phyloP scores from a whole-genome alignment of 1,140 invertebrate species.

The Trichonephila clavipes region DNA sequence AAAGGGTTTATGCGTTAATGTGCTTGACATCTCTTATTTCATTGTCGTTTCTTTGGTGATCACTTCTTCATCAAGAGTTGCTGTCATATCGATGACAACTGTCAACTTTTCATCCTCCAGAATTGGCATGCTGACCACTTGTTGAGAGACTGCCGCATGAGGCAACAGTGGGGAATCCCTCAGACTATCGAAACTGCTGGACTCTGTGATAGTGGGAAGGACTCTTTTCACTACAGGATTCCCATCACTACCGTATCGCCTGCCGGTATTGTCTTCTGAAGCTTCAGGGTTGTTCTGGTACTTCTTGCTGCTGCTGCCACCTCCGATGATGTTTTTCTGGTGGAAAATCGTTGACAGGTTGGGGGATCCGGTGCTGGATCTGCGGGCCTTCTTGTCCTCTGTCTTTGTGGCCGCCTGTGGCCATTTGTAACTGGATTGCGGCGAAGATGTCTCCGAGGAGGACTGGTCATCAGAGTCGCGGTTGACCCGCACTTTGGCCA shows the following conservation, averaged over 20 bases:
- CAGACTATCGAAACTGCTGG: constrained; percentile 68
- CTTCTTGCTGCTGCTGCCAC: not conserved
- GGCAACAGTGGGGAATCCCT: constrained; percentile 43
- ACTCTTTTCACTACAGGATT: constrained; percentile 33
- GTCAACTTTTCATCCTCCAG: not conserved
- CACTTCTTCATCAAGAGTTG: not conserved
- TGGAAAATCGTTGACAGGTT: constrained; percentile 18
- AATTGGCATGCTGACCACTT: constrained; percentile 2
- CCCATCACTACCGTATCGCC: constrained; percentile 55
- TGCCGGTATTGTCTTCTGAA: not conserved
- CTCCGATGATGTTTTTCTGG: not conserved
- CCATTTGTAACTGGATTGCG: constrained; percentile 27
- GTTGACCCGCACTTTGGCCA: constrained; percentile 66
- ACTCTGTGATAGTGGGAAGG: constrained; percentile 72
- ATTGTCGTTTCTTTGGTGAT: not conserved
- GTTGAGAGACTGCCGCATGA: not conserved
- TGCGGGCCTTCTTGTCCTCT: constrained; percentile 5
- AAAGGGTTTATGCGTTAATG: not conserved
- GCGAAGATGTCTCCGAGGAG: not conserved
- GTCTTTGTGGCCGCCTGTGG: not conserved
- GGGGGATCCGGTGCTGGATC: constrained; percentile 67
- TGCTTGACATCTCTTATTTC: not conserved
- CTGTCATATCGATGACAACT: constrained; percentile 55
- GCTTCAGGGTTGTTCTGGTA: not conserved
- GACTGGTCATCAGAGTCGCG: constrained; percentile 33